Base-by-base conservation (phyloP, 2,888 invertebrate genomes). In the Spodoptera exigua region DNA sequence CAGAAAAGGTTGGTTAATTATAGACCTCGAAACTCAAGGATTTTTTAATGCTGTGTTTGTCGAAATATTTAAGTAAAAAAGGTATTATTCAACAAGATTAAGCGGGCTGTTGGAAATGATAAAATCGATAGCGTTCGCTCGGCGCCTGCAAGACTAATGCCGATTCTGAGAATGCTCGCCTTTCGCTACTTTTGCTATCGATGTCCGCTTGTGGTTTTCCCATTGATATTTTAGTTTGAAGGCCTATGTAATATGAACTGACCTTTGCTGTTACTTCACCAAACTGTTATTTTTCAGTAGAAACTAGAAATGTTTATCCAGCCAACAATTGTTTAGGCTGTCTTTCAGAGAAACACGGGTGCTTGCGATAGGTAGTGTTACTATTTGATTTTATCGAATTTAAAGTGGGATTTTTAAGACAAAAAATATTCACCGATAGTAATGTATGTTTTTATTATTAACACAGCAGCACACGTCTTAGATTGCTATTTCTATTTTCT, bases 71-170 rank as follows among this genome's bases (percentile, higher is more conserved):
- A 51, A 64, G 27, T 61, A 54, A 58, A 67, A 70, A 74, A 71
- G 72, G 72, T 77, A 73, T 71, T 78, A 76, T 79, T 77, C 70
- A 74, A 78, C 58, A 75, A 77, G 81, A 82, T 83, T 79, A 81
- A 78, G 66, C 70, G 58, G 36, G 60, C 65, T 61, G 75, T 76
- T 75, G 61, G 80, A 73, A 84, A 84, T 81, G 79, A 84, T 84
- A 84, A 85, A 86, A 88, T 89, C 87, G 81, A 88, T 89, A 70
- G 61, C 51, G 55, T 51, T 70, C 57, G 70, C 51, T 66, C 64
- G 85, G 84, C 86, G 88, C 83, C 88, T 79, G 79, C 80, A 81
- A 84, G 84, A 83, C 87, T 88, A 84, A 87, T 84, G 78, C 73
- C 72, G 61, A 74, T 89, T 85, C 86, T 52, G 32, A 79, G 86